Evolutionary conservation across 2,888 invertebrate species (phyloP), one percentile per base, ranked within the genome.

Genomic region (Iselma pallidipennis): DNA sequence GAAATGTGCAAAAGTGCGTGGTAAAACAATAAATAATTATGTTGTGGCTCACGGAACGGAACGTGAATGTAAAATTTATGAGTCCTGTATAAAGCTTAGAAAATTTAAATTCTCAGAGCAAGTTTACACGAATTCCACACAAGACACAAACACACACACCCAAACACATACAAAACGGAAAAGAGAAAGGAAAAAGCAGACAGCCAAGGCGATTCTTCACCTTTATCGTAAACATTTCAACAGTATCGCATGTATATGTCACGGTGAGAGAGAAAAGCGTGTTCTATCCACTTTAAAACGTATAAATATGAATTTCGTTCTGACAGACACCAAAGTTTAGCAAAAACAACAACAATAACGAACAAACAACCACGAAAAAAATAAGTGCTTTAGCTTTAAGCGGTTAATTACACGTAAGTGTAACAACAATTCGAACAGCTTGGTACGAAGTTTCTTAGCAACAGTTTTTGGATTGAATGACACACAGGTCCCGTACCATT

Each of bases 371-470:
- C 67, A 71, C 68, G 67, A 71, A 71, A 73, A 71, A 72, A 73
- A 74, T 71, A 73, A 71, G 72, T 71, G 71, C 72, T 70, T 71
- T 65, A 37, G n/a, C 55, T 49, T 56, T 63, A 66, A 49, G 55
- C 59, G 69, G 69, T 71, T 76, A 76, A 76, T 75, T 74, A 72
- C 71, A 66, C 60, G 59, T 68, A 63, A 59, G 63, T 68, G 63
- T 60, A 71, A 70, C 73, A 72, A 16, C 16, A 37, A 37, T 74
- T 76, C 68, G 76, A 72, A 76, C 76, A 69, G 74, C 72, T 71
- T 75, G 76, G 76, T 76, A 76, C 76, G 76, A 71, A 61, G 66
- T 70, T 73, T 74, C 73, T 74, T 71, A 70, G 70, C 72, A 73
- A 68, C 74, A 71, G 68, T 73, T 74, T 73, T 70, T 67, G 71